Base-by-base conservation (phyloP, 2,888 invertebrate species). In the Sinopyrophorus schimmeli region DNA sequence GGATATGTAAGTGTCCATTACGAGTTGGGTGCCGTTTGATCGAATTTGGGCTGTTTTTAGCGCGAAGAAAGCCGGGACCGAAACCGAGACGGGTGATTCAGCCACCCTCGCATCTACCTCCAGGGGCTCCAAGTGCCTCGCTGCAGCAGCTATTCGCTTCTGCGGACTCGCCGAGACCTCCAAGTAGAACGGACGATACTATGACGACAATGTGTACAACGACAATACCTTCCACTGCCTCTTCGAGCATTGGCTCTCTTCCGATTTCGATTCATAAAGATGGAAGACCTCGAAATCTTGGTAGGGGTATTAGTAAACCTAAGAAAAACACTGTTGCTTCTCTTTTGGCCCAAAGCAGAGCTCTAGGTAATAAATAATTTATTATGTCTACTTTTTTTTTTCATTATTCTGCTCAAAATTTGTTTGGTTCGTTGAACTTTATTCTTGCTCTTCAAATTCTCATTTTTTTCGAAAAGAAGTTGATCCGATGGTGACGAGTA, bases 311-410 rank as follows among this genome's bases (percentile, higher is more conserved):
- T 12, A 90, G 90, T 63, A 91, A 91, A 71, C 92, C 92, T 53
- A 92, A 92, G 79, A 92, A 92, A 77, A 92, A 92, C 71, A 92
- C 92, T 0, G 92, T 92, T 1, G 92, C 92, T 1, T 92, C 92
- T 1, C 74, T 92, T 37, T 74, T 92, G 57, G 92, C 92, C 0
- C 92, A 92, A 74, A 90, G 90, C 66, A 75, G 92, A 47, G 92
- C 91, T 3, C 78, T 91, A 21, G 90, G 76, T 72, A 59, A 51
- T 3, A n/a, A 30, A 30, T 18, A 6, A 11, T n/a, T 11, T n/a
- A 30, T n/a, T 31, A 31, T 20, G 20, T 20, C 6, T 12, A 28
- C 6, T 37, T 14, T 15, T 34, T n/a, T 5, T 15, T 31, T 15
- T n/a, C n/a, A n/a, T n/a, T n/a, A n/a, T n/a, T n/a, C n/a, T n/a